Evolutionary conservation across 35 echinoderm and acorn worm genomes (phyloP).

Genomic region (Apostichopus californicus): DNA sequence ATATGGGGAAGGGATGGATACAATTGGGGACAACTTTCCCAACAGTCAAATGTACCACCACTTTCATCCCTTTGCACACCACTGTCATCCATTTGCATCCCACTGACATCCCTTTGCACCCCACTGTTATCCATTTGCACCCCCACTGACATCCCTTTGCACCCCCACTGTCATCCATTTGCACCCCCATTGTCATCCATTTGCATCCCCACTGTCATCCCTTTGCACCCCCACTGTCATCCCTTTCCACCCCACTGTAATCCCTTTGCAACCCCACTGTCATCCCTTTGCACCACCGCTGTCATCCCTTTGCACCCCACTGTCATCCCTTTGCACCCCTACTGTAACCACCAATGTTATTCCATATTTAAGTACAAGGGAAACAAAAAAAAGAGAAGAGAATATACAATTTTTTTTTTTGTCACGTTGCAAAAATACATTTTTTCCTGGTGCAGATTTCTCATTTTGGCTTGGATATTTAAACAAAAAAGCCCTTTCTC

Average conservation of each 20-base stretch:
- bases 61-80: background rate
- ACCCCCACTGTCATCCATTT: background rate
- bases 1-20: too few species aligned
- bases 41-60: too few species aligned
- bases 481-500: conserved; percentile 52
- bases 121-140: too few species aligned
- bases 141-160: too few species aligned
- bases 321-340: too few species aligned
- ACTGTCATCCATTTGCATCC: background rate
- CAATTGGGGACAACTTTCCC: too few species aligned
- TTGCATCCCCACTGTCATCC: background rate
- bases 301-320: background rate
- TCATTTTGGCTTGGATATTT: conserved; percentile 64
- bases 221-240: background rate
- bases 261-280: too few species aligned
- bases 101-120: too few species aligned
- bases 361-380: background rate
- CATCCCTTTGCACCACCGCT: background rate
- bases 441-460: conserved; percentile 65
- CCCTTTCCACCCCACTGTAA: background rate
- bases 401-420: background rate
- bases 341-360: too few species aligned
- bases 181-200: background rate
- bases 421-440: conserved; percentile 68
- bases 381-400: background rate